These are phyloP conservation scores for Stenichneumon culpator DNA, from an alignment of 2,888 invertebrate genomes.

Conservation along the genomic window DNA sequence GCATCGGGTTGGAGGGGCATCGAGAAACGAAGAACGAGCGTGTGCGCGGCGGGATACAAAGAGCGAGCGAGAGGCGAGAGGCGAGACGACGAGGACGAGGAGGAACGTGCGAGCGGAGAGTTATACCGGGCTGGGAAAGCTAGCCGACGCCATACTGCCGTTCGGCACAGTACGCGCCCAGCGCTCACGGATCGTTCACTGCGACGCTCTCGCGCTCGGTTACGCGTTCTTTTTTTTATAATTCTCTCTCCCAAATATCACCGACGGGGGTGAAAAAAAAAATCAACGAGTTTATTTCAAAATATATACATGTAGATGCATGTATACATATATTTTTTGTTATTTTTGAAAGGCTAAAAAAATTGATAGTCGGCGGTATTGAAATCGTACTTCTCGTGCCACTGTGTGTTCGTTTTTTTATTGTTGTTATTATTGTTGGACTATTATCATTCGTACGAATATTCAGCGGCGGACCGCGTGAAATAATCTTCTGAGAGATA, in stretches of 20 bases:
- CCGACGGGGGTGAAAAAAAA: conserved; percentile 45
- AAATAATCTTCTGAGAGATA: background rate
- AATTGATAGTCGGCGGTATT: background rate
- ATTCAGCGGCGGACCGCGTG: conserved; percentile 21
- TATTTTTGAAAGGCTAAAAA: background rate
- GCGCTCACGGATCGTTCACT: conserved; percentile 76
- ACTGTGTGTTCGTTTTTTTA: conserved; percentile 6
- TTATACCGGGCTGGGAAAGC: conserved; percentile 74
- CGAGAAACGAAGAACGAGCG: conserved; percentile 51
- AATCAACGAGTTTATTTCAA: background rate
- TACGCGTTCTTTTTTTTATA: conserved; percentile 40
- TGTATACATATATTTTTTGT: background rate
- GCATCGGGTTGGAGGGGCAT: conserved; percentile 12
- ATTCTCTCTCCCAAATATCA: conserved; percentile 26
- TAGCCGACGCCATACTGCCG: conserved; percentile 80
- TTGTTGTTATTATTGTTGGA: background rate
- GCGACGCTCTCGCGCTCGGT: conserved; percentile 54
- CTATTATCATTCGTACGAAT: background rate
- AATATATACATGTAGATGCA: conserved; percentile 15
- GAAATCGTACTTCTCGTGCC: conserved; percentile 8
- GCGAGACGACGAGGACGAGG: conserved; percentile 51
- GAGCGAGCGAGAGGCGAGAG: conserved; percentile 44
- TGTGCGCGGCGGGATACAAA: conserved; percentile 57
- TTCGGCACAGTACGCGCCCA: conserved; percentile 80
- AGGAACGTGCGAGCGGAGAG: conserved; percentile 65